These are phyloP conservation scores for Dipodomys ordii DNA, from an alignment of 2,113 vertebrate species.

Conservation along the genomic window DNA sequence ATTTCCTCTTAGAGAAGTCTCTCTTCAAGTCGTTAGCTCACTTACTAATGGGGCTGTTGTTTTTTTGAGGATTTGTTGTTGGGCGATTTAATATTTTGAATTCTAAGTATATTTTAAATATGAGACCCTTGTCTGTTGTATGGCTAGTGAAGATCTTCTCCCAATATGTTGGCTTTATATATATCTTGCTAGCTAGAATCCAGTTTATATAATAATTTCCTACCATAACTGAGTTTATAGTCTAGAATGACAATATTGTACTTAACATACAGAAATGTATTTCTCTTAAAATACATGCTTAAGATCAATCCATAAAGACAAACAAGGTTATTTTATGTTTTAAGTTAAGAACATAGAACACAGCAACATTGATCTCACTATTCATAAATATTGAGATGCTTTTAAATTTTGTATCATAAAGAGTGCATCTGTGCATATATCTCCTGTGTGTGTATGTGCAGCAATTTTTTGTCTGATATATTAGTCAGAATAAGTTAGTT, in stretches of 20 bases:
- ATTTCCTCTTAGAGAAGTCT: no score
- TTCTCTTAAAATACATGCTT: background rate
- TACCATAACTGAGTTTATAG: background rate
- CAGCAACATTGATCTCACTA: background rate
- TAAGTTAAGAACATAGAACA: conserved; percentile 3
- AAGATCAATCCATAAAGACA: background rate
- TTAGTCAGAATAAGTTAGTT: background rate
- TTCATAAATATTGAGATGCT: background rate
- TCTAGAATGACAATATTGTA: background rate
- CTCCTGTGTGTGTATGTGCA: background rate
- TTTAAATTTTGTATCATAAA: conserved; percentile 6
- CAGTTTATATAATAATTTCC: background rate
- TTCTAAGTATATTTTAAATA: no score
- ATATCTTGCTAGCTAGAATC: no score
- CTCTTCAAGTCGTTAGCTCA: no score
- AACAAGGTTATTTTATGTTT: conserved; percentile 8
- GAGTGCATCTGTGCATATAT: background rate
- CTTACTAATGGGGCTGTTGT: no score
- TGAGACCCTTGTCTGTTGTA: no score
- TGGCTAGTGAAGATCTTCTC: no score
- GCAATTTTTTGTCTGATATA: conserved; percentile 4
- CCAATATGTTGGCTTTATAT: no score
- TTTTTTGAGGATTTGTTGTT: no score
- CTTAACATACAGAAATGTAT: background rate
- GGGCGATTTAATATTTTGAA: no score